A percentile compares a stretch with the other conserved stretches of the same genome.
These are phyloP conservation scores for Oophaga sylvatica DNA, from an alignment of 2,797 vertebrate genomes.

Conservation along the genomic window DNA sequence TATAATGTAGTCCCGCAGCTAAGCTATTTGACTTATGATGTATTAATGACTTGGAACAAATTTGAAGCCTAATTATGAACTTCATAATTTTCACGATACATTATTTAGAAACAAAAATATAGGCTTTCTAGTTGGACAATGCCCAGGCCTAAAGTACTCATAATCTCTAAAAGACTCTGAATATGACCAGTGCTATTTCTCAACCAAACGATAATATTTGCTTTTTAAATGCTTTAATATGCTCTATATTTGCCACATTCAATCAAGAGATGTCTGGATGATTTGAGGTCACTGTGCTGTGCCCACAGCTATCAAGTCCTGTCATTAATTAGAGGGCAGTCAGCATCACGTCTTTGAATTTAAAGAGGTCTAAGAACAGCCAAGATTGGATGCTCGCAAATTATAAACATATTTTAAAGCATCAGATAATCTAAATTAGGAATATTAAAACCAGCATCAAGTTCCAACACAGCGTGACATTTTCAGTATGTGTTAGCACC, in stretches of 20 bases:
- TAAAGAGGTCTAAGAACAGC: slow-evolving; percentile 12
- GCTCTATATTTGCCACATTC: slow-evolving; percentile 41
- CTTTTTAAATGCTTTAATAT: slow-evolving; percentile 48
- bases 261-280: slow-evolving; percentile 52
- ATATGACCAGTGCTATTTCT: slow-evolving; percentile 16
- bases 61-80: slow-evolving; percentile 26
- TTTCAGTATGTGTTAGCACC: background rate
- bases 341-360: slow-evolving; percentile 11
- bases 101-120: background rate
- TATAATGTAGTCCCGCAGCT: slow-evolving; percentile 39
- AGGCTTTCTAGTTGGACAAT: background rate
- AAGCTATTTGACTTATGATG: slow-evolving; percentile 4
- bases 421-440: background rate
- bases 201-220: slow-evolving; percentile 51
- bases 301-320: slow-evolving; percentile 51
- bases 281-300: slow-evolving; percentile 57
- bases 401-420: background rate
- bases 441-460: background rate
- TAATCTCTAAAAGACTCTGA: background rate
- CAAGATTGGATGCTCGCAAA: background rate
- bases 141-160: background rate
- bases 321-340: slow-evolving; percentile 54
- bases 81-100: background rate
- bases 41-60: slow-evolving; percentile 32
- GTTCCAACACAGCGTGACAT: background rate